These are phyloP conservation scores for Antheraea mylitta DNA, from an alignment of 1,140 invertebrate genomes.

Conservation along the genomic window DNA sequence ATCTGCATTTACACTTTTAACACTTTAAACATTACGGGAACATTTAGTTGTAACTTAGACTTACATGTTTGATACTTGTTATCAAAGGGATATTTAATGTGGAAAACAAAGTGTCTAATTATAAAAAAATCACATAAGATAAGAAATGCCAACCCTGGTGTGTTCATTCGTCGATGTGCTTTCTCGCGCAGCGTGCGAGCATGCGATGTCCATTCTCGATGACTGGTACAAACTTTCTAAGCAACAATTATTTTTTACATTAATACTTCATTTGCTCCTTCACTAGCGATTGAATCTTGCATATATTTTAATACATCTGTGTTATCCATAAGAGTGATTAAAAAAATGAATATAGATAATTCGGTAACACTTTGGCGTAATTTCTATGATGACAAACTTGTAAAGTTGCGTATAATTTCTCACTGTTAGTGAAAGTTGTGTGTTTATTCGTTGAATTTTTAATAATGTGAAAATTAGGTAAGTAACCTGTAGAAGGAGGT, in stretches of 20 bases:
- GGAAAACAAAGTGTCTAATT: background rate
- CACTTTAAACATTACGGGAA: no score
- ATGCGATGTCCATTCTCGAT: slow-evolving; percentile 70
- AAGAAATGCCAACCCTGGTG: slow-evolving; percentile 9
- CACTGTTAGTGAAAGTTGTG: slow-evolving; percentile 66
- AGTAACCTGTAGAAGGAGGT: slow-evolving; percentile 51
- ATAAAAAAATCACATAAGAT: background rate
- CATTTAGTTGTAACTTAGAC: no score
- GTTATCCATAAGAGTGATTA: background rate
- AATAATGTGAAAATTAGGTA: slow-evolving; percentile 63
- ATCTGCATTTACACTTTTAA: no score
- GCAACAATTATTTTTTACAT: slow-evolving; percentile 74
- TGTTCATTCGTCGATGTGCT: slow-evolving; percentile 50
- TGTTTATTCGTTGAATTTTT: slow-evolving; percentile 68
- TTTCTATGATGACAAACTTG: slow-evolving; percentile 7
- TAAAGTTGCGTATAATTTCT: slow-evolving; percentile 24
- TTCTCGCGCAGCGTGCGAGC: slow-evolving; percentile 72
- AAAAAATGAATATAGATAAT: background rate
- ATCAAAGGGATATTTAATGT: no score
- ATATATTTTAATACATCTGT: slow-evolving; percentile 31
- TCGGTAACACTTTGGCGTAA: slow-evolving; percentile 9
- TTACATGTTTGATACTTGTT: no score
- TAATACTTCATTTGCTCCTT: slow-evolving; percentile 70
- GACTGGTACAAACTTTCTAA: slow-evolving; percentile 72
- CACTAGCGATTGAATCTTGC: slow-evolving; percentile 43